Evolutionary conservation across 2,797 vertebrate species (phyloP), one percentile per base, ranked within the genome.

Genomic region (Argyrosomus regius): DNA sequence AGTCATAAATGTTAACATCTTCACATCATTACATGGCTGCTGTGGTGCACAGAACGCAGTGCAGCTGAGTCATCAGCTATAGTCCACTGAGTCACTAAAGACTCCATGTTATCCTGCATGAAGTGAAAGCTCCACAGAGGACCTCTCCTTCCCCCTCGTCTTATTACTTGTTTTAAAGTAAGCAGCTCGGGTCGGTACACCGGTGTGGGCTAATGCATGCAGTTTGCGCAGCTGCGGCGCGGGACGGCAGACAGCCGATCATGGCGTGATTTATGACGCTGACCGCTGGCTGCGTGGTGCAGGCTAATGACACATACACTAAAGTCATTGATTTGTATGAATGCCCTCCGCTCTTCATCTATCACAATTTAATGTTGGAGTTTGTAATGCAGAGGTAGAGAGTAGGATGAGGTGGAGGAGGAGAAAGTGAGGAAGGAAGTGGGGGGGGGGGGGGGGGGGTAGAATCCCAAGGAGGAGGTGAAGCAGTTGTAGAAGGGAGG

Each of bases 321-420:
- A 96, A 97, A 98, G 97, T 97, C 98, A 99, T 99, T 99, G 98
- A 99, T 99, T 99, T 99, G 98, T 99, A 99, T 98, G 98, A 99
- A 98, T 97, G 96, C 96, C 97, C 98, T 98, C 98, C 97, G 96
- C 96, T 98, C 97, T 97, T 97, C 98, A 99, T 99, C 98, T 98
- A 99, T 99, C 98, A 99, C 98, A 99, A 99, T 99, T 98, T 98
- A 99, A 98, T 98, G 97, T 89, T 90, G 84, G 97, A 97, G 96
- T 98, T 98, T 98, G 98, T 96, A 97, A 98, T 97, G 97, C 97
- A 98, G 96, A 96, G 96, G 94, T 96, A 94, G 96, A 92, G 95
- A 94, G 92, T 92, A 71, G 85, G 78, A 81, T 52, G 84, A 75
- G 72, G 81, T 41, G 53, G 86, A 72, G 63, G 73, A 22, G 69